A percentile compares a stretch with the other conserved stretches of the same genome.
Conservation (phyloP, 2,888 invertebrate genomes). For the Aproaerema taeniolella region DNA sequence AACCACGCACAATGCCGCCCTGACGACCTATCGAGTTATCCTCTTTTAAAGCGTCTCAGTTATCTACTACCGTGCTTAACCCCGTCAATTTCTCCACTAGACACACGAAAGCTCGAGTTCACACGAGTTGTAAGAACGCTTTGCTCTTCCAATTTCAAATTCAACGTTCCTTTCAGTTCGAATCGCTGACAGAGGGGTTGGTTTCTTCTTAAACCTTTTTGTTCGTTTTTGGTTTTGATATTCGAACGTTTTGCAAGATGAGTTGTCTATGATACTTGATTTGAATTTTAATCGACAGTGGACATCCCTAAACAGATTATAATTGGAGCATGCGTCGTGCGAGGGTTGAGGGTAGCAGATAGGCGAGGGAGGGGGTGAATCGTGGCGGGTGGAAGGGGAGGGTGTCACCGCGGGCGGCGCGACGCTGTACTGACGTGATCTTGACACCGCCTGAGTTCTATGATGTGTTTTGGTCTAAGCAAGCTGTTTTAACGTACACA, state of each 20-base stretch:
- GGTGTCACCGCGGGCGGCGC: slow-evolving; percentile 55
- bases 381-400: slow-evolving; percentile 35
- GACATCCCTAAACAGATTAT: slow-evolving; percentile 75
- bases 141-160: slow-evolving; percentile 15
- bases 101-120: slow-evolving; percentile 38
- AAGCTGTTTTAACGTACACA: slow-evolving; percentile 32
- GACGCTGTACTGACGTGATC: slow-evolving; percentile 57
- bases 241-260: no score
- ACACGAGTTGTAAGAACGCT: slow-evolving; percentile 27
- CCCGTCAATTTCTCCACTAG: slow-evolving; percentile 46
- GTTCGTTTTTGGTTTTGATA: no score
- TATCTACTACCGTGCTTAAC: slow-evolving; percentile 55
- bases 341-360: slow-evolving; percentile 54
- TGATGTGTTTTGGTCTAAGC: slow-evolving; percentile 47
- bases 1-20: slow-evolving; percentile 67
- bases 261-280: no score
- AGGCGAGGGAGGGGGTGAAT: slow-evolving; percentile 32
- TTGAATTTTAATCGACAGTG: slow-evolving; percentile 68
- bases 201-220: no score
- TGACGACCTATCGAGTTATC: slow-evolving; percentile 74
- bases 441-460: slow-evolving; percentile 70
- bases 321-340: slow-evolving; percentile 77
- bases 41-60: no score
- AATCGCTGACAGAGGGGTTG: no score
- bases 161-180: slow-evolving; percentile 11